A percentile compares a stretch with the other conserved stretches of the same genome.
Conservation (phyloP, 2,888 invertebrate genomes). For the Ochlodes sylvanus region DNA sequence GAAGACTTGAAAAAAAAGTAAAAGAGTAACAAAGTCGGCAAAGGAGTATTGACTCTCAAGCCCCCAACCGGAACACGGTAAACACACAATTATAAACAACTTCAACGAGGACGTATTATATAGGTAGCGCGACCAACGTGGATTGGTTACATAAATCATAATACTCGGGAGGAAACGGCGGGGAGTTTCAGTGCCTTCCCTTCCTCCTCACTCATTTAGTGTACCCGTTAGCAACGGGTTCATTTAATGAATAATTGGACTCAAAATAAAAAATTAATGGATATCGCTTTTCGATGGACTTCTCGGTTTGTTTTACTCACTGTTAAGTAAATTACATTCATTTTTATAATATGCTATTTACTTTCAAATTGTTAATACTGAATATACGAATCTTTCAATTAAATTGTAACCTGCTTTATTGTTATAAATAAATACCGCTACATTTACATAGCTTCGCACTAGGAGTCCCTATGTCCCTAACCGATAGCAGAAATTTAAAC, state of each 20-base stretch:
- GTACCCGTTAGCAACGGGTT: not conserved
- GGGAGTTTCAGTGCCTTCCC: conserved; percentile 24
- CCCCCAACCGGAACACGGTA: too few species aligned
- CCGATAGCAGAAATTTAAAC: not conserved
- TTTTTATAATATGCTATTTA: too few species aligned
- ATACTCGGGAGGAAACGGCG: conserved; percentile 23
- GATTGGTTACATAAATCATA: conserved; percentile 28
- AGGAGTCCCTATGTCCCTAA: not conserved
- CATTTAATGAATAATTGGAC: conserved; percentile 17
- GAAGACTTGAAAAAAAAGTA: too few species aligned
- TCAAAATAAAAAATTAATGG: not conserved
- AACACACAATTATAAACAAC: not conserved
- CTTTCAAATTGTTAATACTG: too few species aligned
- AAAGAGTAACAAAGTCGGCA: too few species aligned
- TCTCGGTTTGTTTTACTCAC: not conserved
- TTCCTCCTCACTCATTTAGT: conserved; percentile 19
- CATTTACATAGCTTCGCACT: too few species aligned
- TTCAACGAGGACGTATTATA: not conserved
- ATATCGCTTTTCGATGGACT: not conserved
- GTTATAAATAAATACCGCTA: too few species aligned
- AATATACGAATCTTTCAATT: too few species aligned
- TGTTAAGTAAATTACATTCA: not conserved
- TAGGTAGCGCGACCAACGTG: not conserved
- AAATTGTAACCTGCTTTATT: too few species aligned
- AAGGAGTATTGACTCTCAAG: too few species aligned